Evolutionary conservation across 1,140 invertebrate species (phyloP).

Genomic region (Argopecten irradians): DNA sequence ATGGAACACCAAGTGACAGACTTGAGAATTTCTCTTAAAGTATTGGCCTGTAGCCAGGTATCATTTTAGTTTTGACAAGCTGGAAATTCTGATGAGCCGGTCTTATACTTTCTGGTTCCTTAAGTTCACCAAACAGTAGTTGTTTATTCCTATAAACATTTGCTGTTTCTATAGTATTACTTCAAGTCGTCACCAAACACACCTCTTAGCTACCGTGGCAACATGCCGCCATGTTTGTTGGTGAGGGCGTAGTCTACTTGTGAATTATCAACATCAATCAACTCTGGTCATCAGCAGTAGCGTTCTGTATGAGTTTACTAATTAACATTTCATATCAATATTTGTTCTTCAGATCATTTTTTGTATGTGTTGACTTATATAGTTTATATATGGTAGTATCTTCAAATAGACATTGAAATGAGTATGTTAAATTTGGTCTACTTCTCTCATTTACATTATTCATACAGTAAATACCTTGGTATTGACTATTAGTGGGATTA

Average conservation of each 20-base stretch:
- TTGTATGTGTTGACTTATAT: not conserved
- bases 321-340: not conserved
- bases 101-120: not conserved
- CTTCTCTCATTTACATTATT: not conserved
- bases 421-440: not conserved
- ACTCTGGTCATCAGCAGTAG: not conserved
- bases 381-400: not conserved
- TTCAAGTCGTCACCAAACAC: not conserved
- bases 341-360: not conserved
- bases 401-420: not conserved
- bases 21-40: too few species aligned
- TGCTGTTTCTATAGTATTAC: not conserved
- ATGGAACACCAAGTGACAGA: not conserved
- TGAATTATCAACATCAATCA: not conserved
- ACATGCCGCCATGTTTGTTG: not conserved
- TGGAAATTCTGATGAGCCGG: not conserved
- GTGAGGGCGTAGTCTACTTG: not conserved
- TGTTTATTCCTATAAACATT: not conserved
- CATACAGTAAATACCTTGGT: not conserved
- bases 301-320: not conserved
- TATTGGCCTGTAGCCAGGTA: too few species aligned
- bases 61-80: too few species aligned
- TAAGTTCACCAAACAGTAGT: not conserved
- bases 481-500: not conserved
- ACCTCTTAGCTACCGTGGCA: not conserved